phyloP scores from a whole-genome alignment of 2,888 invertebrate genomes.

The Sinelater perroti region DNA sequence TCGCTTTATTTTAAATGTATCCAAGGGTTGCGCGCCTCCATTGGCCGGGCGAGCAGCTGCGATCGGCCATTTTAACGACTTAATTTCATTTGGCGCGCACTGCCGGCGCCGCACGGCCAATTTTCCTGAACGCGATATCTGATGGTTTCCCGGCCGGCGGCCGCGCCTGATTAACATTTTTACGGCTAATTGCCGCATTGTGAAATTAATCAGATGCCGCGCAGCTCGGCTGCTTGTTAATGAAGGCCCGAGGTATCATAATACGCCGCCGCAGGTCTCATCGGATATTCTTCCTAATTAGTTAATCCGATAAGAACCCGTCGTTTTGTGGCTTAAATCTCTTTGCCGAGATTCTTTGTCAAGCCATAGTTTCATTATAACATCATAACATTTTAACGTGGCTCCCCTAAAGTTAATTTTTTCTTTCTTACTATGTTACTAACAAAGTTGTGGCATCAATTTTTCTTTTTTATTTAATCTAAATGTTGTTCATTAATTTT shows the following conservation, averaged over 20 bases:
- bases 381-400: too few species aligned
- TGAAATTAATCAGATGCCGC: slow-evolving; percentile 15
- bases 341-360: too few species aligned
- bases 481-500: too few species aligned
- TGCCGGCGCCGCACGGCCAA: neutral
- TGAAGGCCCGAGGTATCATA: slow-evolving; percentile 24
- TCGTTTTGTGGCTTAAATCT: too few species aligned
- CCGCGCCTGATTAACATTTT: slow-evolving; percentile 22
- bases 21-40: slow-evolving; percentile 29
- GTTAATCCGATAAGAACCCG: too few species aligned
- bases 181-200: slow-evolving; percentile 20
- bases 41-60: slow-evolving; percentile 30
- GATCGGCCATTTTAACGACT: slow-evolving; percentile 19
- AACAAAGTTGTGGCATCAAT: too few species aligned
- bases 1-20: slow-evolving; percentile 37
- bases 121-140: neutral
- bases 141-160: slow-evolving; percentile 1
- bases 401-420: too few species aligned
- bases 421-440: too few species aligned
- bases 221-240: slow-evolving; percentile 1
- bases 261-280: slow-evolving; percentile 8
- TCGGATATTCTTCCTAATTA: slow-evolving; percentile 10
- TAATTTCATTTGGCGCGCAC: slow-evolving; percentile 5
- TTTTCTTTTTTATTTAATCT: too few species aligned
- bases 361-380: too few species aligned